Base-by-base conservation (phyloP, 1,140 invertebrate species). In the Bradysia coprophila region DNA sequence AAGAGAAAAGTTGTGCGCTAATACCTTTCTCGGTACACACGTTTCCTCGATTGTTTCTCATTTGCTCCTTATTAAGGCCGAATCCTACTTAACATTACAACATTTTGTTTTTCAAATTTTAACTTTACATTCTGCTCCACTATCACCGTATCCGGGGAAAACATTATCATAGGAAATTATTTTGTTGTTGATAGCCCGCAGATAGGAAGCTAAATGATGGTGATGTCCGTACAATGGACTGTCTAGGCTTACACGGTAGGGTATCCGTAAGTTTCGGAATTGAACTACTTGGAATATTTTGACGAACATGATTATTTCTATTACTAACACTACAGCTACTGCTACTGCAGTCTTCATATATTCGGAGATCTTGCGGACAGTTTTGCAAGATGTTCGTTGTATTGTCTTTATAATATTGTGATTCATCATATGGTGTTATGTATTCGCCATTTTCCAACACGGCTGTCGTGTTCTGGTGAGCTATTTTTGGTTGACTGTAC, bases 181-280 rank as follows among this genome's bases (percentile, higher is more conserved):
- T 21, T 21, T 21, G 36, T 19, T 38, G 38, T 11, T 39, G 19
- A 21, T 39, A 39, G 2, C 38, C 38, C 3, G 46, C 45, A 9
- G 48, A 45, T 21, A 47, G 38, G 33, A 47, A 48, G 43, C 42
- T 44, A 15, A 48, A 38, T 21, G 47, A 48, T 15, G 47, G 45
- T 37, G 47, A 46, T 37, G 47, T 43, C 15, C 45, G 46, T 15
- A 48, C 47, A 43, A 46, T 44, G 13, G 47, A 45, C 38, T 48
- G 47, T 31, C 40, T 32, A 36, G 33, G 40, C 19, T 36, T 37
- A 21, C 37, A 28, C 18, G 36, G 21, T 40, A 23, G 19, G 16
- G 33, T 37, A 13, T 24, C 21, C 19, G 41, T 24, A 10, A 32
- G 16, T 28, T 32, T 36, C 9, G 40, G 38, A n/a, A n/a, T n/a